Evolutionary conservation across 2,888 invertebrate genomes (phyloP).

Genomic region (Drosophila nigritarsus): DNA sequence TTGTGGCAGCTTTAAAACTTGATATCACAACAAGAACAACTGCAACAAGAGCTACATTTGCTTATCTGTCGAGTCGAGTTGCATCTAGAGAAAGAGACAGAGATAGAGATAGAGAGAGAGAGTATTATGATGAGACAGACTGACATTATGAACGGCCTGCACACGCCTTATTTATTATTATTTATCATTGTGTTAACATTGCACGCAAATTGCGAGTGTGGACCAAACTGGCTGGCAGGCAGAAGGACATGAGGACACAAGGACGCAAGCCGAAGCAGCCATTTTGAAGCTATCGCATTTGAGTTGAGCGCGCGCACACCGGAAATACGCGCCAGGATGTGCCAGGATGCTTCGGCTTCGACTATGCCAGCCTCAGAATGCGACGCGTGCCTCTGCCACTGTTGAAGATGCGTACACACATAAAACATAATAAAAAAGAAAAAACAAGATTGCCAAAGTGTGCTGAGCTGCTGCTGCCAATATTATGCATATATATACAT

Average conservation of each 20-base stretch:
- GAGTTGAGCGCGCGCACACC: constrained; percentile 74
- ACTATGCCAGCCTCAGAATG: constrained; percentile 22
- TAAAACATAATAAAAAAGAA: constrained; percentile 1
- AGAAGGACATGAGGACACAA: constrained; percentile 22
- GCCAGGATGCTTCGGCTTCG: constrained; percentile 55
- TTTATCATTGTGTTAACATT: constrained; percentile 66
- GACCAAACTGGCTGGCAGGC: constrained; percentile 29
- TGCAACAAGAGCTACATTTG: constrained; percentile 2
- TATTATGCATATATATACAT: constrained; percentile 28
- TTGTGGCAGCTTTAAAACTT: constrained; percentile 32
- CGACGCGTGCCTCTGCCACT: constrained; percentile 21
- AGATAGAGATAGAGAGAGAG: background rate
- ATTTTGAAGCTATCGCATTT: constrained; percentile 75
- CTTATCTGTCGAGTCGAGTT: constrained; percentile 44
- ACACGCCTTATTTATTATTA: constrained; percentile 83
- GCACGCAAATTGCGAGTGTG: constrained; percentile 59
- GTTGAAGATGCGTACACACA: constrained; percentile 19
- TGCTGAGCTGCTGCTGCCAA: constrained; percentile 22
- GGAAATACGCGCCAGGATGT: constrained; percentile 78
- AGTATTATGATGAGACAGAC: constrained; percentile 9
- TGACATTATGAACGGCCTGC: constrained; percentile 83
- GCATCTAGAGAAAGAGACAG: constrained; percentile 28
- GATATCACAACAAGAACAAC: constrained; percentile 7
- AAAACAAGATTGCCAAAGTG: constrained; percentile 41
- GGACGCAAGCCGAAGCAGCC: constrained; percentile 54